These are phyloP conservation scores for Dynastes tityus DNA, from an alignment of 2,888 invertebrate species.

Conservation along the genomic window DNA sequence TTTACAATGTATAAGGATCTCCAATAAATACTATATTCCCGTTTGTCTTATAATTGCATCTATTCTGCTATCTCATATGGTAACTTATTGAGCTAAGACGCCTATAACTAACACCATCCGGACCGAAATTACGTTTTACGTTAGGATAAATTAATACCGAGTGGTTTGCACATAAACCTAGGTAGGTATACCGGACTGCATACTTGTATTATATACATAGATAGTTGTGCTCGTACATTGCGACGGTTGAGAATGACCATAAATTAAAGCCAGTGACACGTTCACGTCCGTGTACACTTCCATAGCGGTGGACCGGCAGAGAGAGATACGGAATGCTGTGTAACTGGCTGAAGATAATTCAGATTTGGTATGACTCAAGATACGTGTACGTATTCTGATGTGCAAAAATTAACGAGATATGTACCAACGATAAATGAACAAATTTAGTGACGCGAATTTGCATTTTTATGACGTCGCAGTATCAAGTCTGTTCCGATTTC, in stretches of 20 bases:
- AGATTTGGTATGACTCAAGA: background rate
- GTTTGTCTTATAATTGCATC: background rate
- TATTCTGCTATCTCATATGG: background rate
- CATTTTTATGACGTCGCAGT: background rate
- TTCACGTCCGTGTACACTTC: slow-evolving; percentile 3
- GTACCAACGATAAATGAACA: background rate
- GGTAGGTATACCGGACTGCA: slow-evolving; percentile 2
- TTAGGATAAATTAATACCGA: slow-evolving; percentile 28
- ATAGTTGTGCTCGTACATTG: slow-evolving; percentile 5
- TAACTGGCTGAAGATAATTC: slow-evolving; percentile 5
- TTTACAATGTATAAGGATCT: too few species aligned
- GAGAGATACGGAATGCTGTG: background rate
- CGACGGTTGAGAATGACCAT: background rate
- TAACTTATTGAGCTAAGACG: background rate
- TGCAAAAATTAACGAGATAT: background rate
- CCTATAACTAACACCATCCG: slow-evolving; percentile 16
- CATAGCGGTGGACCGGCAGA: background rate
- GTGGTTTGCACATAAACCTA: slow-evolving; percentile 26
- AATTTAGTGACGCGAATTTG: background rate
- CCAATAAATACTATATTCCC: too few species aligned
- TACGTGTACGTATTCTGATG: background rate
- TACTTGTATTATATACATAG: background rate
- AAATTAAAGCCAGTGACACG: background rate
- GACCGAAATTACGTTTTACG: slow-evolving; percentile 25
- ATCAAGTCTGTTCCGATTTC: too few species aligned